phyloP scores from a whole-genome alignment of 1,140 invertebrate genomes.

The Aphelinus atriplicis region DNA sequence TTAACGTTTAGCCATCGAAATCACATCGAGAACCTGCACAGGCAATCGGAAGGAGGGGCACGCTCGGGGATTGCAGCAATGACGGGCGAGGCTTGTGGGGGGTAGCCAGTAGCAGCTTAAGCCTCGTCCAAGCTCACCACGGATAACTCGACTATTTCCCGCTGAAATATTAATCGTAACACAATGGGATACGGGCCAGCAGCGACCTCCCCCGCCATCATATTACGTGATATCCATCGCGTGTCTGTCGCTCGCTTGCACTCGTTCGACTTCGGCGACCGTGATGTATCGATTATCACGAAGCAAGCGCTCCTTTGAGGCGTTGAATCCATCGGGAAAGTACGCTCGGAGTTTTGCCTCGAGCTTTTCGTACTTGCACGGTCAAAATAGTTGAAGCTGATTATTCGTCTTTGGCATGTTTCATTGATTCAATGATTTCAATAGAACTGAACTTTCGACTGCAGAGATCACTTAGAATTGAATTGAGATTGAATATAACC shows the following conservation, averaged over 20 bases:
- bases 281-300: slow-evolving; percentile 45
- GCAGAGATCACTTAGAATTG: too few relatives aligned
- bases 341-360: too few relatives aligned
- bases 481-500: too few relatives aligned
- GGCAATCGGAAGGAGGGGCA: slow-evolving; percentile 5
- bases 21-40: slow-evolving; percentile 32
- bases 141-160: slow-evolving; percentile 48
- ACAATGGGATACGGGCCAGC: slow-evolving; percentile 30
- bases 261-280: slow-evolving; percentile 24
- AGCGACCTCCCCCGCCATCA: slow-evolving; percentile 39
- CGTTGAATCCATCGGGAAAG: too few relatives aligned
- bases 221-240: slow-evolving; percentile 51
- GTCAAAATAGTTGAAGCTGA: too few relatives aligned
- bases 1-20: slow-evolving; percentile 50
- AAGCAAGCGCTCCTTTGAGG: too few relatives aligned
- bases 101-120: slow-evolving; percentile 18
- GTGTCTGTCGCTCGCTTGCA: slow-evolving; percentile 43
- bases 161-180: slow-evolving; percentile 57
- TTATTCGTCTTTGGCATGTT: too few relatives aligned
- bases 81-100: not conserved
- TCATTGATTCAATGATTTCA: too few relatives aligned
- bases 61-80: slow-evolving; percentile 13
- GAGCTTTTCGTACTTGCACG: too few relatives aligned
- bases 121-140: slow-evolving; percentile 23
- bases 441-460: too few relatives aligned